These are phyloP conservation scores for Lithophane leautieri DNA, from an alignment of 2,888 invertebrate species.

Conservation along the genomic window DNA sequence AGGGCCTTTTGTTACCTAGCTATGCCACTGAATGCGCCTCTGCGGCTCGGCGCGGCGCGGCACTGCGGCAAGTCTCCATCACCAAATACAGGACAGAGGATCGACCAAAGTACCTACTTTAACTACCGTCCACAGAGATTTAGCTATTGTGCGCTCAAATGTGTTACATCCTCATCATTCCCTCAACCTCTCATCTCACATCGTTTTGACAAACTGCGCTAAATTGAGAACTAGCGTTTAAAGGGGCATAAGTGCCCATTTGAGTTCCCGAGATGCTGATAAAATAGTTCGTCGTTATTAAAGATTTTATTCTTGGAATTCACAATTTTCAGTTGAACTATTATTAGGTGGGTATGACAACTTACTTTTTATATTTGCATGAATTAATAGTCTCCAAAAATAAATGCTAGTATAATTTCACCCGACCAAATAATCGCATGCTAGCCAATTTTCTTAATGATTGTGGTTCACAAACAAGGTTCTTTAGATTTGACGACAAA, in stretches of 20 bases:
- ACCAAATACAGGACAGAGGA: constrained; percentile 31
- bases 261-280: neutral
- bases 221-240: neutral
- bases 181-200: too few species aligned
- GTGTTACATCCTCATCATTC: constrained; percentile 5
- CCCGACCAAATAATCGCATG: neutral
- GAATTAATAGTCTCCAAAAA: neutral
- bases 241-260: neutral
- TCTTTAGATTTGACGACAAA: neutral
- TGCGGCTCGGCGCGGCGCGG: neutral
- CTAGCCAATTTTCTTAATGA: neutral
- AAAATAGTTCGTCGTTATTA: neutral
- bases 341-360: neutral
- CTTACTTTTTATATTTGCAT: neutral
- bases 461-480: neutral
- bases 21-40: neutral
- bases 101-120: neutral
- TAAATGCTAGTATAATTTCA: neutral
- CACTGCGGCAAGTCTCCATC: constrained; percentile 11
- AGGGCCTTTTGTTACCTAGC: too few species aligned
- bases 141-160: neutral
- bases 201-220: neutral
- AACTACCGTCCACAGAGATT: constrained; percentile 18
- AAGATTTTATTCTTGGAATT: neutral
- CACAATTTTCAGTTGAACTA: neutral